These are phyloP conservation scores for Festucalex cinctus DNA, from an alignment of 2,113 vertebrate species.

Conservation along the genomic window DNA sequence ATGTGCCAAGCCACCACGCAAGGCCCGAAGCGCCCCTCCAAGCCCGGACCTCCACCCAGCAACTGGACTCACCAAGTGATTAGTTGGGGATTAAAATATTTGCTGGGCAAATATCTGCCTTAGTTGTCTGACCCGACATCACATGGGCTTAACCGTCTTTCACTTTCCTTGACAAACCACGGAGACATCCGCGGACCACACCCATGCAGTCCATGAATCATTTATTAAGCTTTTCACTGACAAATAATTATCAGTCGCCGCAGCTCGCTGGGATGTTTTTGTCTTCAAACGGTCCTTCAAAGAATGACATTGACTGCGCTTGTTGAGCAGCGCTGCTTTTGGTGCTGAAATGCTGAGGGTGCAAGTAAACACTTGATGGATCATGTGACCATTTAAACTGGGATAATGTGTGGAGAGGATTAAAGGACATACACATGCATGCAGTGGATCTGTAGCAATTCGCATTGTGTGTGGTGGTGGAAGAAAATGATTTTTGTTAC, in stretches of 20 bases:
- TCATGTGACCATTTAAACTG: slow-evolving; percentile 36
- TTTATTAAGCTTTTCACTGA: slow-evolving; percentile 21
- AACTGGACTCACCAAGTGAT: slow-evolving; percentile 76
- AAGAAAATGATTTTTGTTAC: neutral
- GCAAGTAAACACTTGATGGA: slow-evolving; percentile 23
- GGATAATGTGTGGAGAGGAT: slow-evolving; percentile 23
- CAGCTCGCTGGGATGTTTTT: slow-evolving; percentile 16
- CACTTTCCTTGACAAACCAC: slow-evolving; percentile 61
- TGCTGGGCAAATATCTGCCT: slow-evolving; percentile 79
- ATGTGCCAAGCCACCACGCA: slow-evolving; percentile 69
- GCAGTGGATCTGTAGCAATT: slow-evolving; percentile 17
- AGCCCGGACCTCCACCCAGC: slow-evolving; percentile 48
- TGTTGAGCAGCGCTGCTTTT: neutral
- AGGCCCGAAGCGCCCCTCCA: slow-evolving; percentile 12
- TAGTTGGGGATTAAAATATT: slow-evolving; percentile 82
- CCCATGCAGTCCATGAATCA: slow-evolving; percentile 44
- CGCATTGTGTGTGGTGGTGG: neutral
- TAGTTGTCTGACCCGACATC: slow-evolving; percentile 71
- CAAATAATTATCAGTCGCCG: slow-evolving; percentile 4
- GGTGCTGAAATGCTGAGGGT: slow-evolving; percentile 29
- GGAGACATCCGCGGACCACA: slow-evolving; percentile 56
- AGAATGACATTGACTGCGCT: slow-evolving; percentile 18
- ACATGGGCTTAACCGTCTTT: slow-evolving; percentile 67
- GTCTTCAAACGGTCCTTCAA: slow-evolving; percentile 13
- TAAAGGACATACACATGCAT: slow-evolving; percentile 20